Evolutionary conservation across 2,113 vertebrate species (phyloP).

Genomic region (Cyanoramphus novaezelandiae): DNA sequence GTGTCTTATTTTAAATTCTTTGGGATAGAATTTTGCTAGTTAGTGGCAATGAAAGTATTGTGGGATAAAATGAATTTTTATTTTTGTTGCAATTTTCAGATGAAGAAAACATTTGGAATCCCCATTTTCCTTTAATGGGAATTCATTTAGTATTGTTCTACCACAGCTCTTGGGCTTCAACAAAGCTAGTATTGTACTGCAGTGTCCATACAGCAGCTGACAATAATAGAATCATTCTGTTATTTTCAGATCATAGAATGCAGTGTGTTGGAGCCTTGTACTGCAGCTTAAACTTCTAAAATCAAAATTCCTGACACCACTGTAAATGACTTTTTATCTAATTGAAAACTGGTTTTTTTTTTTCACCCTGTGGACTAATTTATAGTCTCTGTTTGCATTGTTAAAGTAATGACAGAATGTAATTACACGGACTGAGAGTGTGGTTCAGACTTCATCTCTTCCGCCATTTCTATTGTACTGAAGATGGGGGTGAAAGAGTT

Average conservation of each 20-base stretch:
- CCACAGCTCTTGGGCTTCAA: neutral
- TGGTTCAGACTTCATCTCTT: neutral
- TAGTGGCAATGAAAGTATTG: neutral
- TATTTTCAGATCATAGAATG: neutral
- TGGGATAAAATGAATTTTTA: neutral
- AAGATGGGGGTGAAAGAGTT: neutral
- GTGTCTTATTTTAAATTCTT: neutral
- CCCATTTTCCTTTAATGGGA: neutral
- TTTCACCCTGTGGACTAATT: neutral
- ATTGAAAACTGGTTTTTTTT: neutral
- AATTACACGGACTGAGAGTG: neutral
- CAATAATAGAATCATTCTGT: neutral
- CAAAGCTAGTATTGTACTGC: neutral
- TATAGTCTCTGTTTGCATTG: neutral
- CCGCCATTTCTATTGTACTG: neutral
- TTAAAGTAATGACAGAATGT: neutral
- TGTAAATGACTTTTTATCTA: neutral
- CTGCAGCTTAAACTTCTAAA: neutral
- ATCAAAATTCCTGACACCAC: neutral
- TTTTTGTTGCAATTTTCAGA: neutral
- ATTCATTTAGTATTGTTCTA: neutral
- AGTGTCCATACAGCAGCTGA: neutral
- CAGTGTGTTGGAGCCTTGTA: neutral
- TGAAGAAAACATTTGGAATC: neutral
- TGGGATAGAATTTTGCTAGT: neutral